phyloP scores from a whole-genome alignment of 2,113 vertebrate genomes.

The Pedetes capensis region DNA sequence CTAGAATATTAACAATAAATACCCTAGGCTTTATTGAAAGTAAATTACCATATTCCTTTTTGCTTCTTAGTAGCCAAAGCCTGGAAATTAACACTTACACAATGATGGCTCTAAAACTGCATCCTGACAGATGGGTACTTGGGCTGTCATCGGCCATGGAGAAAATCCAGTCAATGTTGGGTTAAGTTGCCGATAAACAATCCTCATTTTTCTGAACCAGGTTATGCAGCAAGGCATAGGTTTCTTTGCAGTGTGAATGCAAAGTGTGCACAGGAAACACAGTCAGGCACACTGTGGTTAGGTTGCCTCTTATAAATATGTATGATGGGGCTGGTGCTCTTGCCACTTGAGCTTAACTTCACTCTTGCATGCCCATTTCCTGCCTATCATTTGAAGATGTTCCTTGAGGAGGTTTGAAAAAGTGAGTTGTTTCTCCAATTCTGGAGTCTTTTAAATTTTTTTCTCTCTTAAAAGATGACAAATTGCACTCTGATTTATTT shows the following conservation, averaged over 20 bases:
- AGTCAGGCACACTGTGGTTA: conserved; percentile 23
- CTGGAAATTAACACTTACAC: background rate
- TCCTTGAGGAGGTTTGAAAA: conserved; percentile 49
- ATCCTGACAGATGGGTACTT: conserved; percentile 35
- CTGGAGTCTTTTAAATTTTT: conserved; percentile 36
- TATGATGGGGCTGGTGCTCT: background rate
- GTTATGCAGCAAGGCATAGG: background rate
- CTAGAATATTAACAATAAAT: conserved; percentile 39
- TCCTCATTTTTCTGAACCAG: background rate
- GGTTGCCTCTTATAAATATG: conserved; percentile 65
- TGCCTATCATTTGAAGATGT: conserved; percentile 21
- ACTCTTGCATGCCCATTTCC: conserved; percentile 30
- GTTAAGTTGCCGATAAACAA: background rate
- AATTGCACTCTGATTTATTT: conserved; percentile 39
- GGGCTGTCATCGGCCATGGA: background rate
- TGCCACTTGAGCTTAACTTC: background rate
- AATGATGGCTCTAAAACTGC: background rate
- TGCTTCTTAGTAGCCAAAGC: conserved; percentile 29
- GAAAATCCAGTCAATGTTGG: conserved; percentile 5
- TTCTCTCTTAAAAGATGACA: conserved; percentile 11
- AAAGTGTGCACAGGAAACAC: conserved; percentile 36
- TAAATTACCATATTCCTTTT: background rate
- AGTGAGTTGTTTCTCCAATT: conserved; percentile 62
- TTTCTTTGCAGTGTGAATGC: background rate
- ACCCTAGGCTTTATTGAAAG: background rate